Base-by-base conservation (phyloP, 92 coral and sea anemone genomes). In the Zoanthus sansibaricus region DNA sequence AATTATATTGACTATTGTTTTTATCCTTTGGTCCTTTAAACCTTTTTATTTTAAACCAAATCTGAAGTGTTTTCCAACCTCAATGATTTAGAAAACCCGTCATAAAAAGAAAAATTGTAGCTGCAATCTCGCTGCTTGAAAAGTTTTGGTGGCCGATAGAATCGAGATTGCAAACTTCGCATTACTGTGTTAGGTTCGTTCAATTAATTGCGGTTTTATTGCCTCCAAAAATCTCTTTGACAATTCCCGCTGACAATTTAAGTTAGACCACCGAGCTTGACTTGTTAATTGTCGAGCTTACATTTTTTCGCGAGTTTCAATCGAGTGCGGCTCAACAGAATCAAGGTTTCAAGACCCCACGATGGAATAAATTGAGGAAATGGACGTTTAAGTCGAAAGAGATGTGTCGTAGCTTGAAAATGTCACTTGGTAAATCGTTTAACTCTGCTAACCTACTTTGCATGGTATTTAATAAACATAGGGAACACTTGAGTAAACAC, bases 381-480 rank as follows among this genome's bases (percentile, higher is more conserved):
- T 54, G n/a, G 55, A 16, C 16, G 11, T 4, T 55, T 54, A 54
- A 76, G 21, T 54, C 31, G 82, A 62, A 55, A 76, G 47, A 52
- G 59, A 74, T 51, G 21, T 11, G 21, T 25, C 51, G 15, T 31
- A 21, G 82, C n/a, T 18, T 58, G 52, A 25, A 76, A 54, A 76
- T 20, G 82, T 69, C 74, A 69, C n/a, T 51, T 15, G 75, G 85
- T 66, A 62, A 44, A 80, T 12, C 72, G 85, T 44, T 80, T 25
- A 80, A 21, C n/a, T 20, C 42, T 31, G 64, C 18, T 33, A 54
- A 52, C 82, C 55, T 25, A 44, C 85, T 80, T 66, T 31, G 75
- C 32, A 67, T 80, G 85, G 85, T 80, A 48, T 80, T 42, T 48
- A 45, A 66, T 80, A 80, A 80, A 66, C 85, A 80, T 32, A 80